Base-by-base conservation (phyloP, 2,888 invertebrate genomes). In the Nymphalis polychloros region DNA sequence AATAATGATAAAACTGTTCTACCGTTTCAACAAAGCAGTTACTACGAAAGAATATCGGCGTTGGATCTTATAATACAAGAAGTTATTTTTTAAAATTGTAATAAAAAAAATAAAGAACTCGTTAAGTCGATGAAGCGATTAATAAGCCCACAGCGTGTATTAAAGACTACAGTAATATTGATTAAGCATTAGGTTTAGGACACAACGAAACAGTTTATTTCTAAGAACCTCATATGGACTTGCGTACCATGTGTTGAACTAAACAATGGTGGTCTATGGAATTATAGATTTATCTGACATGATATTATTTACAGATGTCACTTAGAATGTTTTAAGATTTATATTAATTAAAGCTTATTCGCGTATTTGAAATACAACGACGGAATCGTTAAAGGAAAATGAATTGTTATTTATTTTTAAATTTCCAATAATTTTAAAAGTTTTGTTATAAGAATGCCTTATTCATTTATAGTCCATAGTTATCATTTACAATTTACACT, bases 61-160 rank as follows among this genome's bases (percentile, higher is more conserved):
- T 27, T 16, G 23, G 27, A 53, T 13, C 41, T 35, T 57, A 35
- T 35, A 57, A 57, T 57, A 57, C n/a, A 10, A 19, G 57, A 57
- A n/a, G 57, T 57, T 57, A 35, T 35, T n/a, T 35, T 57, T 35
- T 57, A n/a, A 57, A 8, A 57, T 35, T 41, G 41, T 41, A 57
- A 57, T 57, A 57, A 59, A 64, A 50, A 23, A 23, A 52, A 41
- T 41, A 41, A 13, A 41, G 41, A 57, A 41, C 41, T 57, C 53
- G 57, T 62, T 63, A 59, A 78, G 85, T 83, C 84, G 85, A 85
- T 85, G 81, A 85, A 81, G 81, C 83, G 77, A 84, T 86, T 84
- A 84, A 81, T 83, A 86, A 80, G 72, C 79, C 82, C 82, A 79
- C 79, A 78, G 77, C 69, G 48, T 17, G 49, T 50, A 48, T 63